phyloP scores from a whole-genome alignment of 2,113 vertebrate species.

The Malurus cyaneus region DNA sequence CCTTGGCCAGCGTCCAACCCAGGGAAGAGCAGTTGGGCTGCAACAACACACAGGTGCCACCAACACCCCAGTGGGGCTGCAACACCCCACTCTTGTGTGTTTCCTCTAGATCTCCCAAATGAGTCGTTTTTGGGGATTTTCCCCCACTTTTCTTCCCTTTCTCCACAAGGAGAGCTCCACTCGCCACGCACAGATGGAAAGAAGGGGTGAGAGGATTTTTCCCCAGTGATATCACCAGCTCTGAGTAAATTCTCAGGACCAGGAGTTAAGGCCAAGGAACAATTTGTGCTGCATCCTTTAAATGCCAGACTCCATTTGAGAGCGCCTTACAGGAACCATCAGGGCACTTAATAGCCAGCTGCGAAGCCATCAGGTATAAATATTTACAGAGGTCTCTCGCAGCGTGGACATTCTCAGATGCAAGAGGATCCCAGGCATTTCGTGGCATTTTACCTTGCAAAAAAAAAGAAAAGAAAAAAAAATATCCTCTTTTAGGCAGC shows the following conservation, averaged over 20 bases:
- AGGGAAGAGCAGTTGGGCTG: neutral
- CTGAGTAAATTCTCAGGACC: constrained; percentile 40
- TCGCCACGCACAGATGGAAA: fast-evolving
- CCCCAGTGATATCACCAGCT: constrained; percentile 44
- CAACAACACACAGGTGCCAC: neutral
- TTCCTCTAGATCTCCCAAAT: fast-evolving
- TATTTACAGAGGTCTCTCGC: constrained; percentile 63
- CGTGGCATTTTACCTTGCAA: constrained; percentile 20
- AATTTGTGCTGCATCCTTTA: constrained; percentile 21
- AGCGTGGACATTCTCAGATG: constrained; percentile 35
- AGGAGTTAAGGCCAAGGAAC: constrained; percentile 30
- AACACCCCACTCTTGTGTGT: fast-evolving
- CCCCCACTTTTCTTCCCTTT: neutral
- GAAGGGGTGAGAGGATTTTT: neutral
- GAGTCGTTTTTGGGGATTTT: fast-evolving
- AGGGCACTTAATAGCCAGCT: constrained; percentile 59
- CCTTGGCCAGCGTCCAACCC: neutral
- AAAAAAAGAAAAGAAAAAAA: neutral
- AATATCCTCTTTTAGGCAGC: neutral
- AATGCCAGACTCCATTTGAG: constrained; percentile 56
- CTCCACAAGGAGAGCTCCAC: fast-evolving
- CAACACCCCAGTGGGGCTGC: neutral
- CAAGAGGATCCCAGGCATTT: constrained; percentile 6
- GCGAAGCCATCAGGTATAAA: constrained; percentile 61
- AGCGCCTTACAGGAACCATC: neutral